Base-by-base conservation (phyloP, 2,888 invertebrate species). In the Lasius fuliginosus region DNA sequence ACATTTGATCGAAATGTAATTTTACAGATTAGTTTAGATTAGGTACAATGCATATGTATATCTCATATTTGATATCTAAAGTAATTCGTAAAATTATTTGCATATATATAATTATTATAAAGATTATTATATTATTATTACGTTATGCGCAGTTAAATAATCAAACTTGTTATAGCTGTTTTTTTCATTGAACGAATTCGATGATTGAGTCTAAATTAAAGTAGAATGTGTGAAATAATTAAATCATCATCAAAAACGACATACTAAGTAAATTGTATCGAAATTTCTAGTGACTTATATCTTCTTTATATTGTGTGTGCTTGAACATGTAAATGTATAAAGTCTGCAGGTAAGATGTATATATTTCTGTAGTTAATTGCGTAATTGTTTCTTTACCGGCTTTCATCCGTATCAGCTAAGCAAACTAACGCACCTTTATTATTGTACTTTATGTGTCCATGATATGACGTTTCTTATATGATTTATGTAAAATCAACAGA, bases 401-500 rank as follows among this genome's bases (percentile, higher is more conserved):
- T 77, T 15, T 58, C n/a, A 69, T 18, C 0, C 3, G 6, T 71
- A 69, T 60, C 8, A 12, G 30, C 42, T 27, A 23, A 33, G n/a
- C 33, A 33, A 60, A 71, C 77, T 56, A 79, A 77, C 18, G 69
- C 56, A 33, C 3, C 12, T 69, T 76, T 33, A 40, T 77, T 77
- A 77, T 15, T 53, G 5, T 49, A 49, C 49, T n/a, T 77, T 46
- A 23, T 42, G 46, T 71, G 77, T 56, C n/a, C 40, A 77, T 40
- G 30, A 67, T 56, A 62, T 30, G 8, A 30, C 15, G 42, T 42
- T 33, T 42, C 30, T 71, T 46, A 9, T 71, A 58, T 46, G 23
- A 77, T 69, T 77, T 77, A 68, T 77, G 56, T 79, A 71, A 79
- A 79, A 42, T 69, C 58, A 60, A 79, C 23, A 71, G 18, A n/a